phyloP scores from a whole-genome alignment of 2,888 invertebrate species.

The Elgonia sp. region DNA sequence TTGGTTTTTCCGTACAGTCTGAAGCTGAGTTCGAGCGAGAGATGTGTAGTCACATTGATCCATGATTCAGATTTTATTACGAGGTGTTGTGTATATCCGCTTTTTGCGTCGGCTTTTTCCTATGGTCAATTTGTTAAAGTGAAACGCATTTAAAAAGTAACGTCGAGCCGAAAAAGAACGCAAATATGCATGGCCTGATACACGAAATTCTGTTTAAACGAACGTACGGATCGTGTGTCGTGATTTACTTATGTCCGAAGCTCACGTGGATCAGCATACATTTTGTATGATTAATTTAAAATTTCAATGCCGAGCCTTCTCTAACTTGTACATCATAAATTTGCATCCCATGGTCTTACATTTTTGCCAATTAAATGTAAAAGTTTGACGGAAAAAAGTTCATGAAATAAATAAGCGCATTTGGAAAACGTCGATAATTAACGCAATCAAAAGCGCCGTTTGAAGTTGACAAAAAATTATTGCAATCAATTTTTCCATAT shows the following conservation, averaged over 20 bases:
- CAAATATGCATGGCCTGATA: conserved; percentile 19
- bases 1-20: conserved; percentile 60
- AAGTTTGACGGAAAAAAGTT: too few species aligned
- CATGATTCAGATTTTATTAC: conserved; percentile 61
- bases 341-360: too few species aligned
- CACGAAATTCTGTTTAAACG: neutral
- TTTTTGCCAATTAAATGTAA: too few species aligned
- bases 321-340: neutral
- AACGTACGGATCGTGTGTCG: neutral
- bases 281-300: neutral
- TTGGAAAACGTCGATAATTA: neutral
- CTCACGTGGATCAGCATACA: neutral
- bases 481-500: conserved; percentile 54
- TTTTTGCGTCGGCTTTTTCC: conserved; percentile 47
- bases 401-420: too few species aligned
- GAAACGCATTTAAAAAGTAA: conserved; percentile 53
- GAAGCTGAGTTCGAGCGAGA: conserved; percentile 65
- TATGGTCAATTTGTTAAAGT: conserved; percentile 54
- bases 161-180: conserved; percentile 12
- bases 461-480: neutral
- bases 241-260: neutral
- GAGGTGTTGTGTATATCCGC: conserved; percentile 64
- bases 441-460: neutral
- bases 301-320: neutral
- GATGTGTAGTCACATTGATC: conserved; percentile 57